Conservation (phyloP, 2,797 vertebrate genomes). For the Eulemur mongoz region DNA sequence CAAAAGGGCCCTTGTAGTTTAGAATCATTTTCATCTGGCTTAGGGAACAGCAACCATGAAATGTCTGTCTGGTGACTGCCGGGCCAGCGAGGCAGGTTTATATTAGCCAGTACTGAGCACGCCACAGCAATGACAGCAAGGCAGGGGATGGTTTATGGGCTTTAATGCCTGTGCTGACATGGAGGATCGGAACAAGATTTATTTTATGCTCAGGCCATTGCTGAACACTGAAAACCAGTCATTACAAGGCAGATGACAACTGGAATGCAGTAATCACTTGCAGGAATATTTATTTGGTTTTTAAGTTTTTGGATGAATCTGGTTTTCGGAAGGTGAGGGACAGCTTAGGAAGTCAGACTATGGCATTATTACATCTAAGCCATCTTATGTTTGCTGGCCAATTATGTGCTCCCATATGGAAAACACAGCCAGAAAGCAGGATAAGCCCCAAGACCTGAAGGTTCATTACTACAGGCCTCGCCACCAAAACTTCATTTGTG, state of each 20-base stretch:
- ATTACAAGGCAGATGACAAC: constrained; percentile 76
- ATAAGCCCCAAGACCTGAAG: constrained; percentile 20
- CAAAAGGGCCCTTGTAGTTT: constrained; percentile 79
- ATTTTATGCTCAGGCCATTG: constrained; percentile 74
- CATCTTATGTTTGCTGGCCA: constrained; percentile 47
- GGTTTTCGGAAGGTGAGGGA: constrained; percentile 66
- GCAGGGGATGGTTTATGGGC: constrained; percentile 75
- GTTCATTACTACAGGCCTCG: background rate
- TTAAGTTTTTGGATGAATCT: constrained; percentile 70
- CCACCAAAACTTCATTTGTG: constrained; percentile 15
- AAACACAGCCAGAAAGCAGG: constrained; percentile 41
- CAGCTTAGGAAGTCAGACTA: constrained; percentile 56
- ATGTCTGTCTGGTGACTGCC: constrained; percentile 76
- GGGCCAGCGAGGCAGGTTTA: constrained; percentile 76
- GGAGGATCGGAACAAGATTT: constrained; percentile 82
- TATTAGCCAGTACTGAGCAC: constrained; percentile 72
- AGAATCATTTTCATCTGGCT: constrained; percentile 82
- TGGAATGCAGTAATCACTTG: constrained; percentile 60
- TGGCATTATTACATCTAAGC: constrained; percentile 57
- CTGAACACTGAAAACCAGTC: constrained; percentile 63
- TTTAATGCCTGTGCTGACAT: constrained; percentile 81
- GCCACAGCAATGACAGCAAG: constrained; percentile 62
- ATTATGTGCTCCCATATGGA: constrained; percentile 64
- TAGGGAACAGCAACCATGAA: constrained; percentile 75
- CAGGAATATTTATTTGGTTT: constrained; percentile 68